A percentile compares a stretch with the other conserved stretches of the same genome.
Conservation (phyloP, 2,797 vertebrate species). For the Decapterus maruadsi region DNA sequence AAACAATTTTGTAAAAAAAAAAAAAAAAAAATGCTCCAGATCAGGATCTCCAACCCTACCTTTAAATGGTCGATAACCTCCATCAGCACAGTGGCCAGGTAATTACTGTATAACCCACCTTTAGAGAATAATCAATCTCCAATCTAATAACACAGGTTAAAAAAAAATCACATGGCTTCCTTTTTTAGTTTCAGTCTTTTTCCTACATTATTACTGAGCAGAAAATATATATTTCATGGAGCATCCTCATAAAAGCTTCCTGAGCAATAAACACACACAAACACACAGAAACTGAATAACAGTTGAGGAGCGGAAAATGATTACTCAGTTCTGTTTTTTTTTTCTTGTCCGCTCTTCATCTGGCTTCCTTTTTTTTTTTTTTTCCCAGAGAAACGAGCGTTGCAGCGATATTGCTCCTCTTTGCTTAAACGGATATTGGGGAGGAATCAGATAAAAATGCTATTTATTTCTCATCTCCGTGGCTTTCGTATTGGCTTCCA, state of each 20-base stretch:
- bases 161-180: slow-evolving; percentile 1
- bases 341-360: slow-evolving; percentile 34
- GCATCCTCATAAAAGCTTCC: slow-evolving; percentile 47
- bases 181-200: slow-evolving; percentile 4
- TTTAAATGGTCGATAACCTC: not conserved
- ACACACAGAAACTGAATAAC: slow-evolving; percentile 42
- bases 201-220: slow-evolving; percentile 4
- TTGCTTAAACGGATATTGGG: slow-evolving; percentile 60
- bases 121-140: slow-evolving; percentile 6
- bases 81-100: not conserved
- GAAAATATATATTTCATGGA: slow-evolving; percentile 31
- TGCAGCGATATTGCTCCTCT: slow-evolving; percentile 46
- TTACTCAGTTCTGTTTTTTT: slow-evolving; percentile 49
- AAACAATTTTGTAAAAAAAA: no score
- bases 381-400: slow-evolving; percentile 3
- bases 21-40: no score
- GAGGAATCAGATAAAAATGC: slow-evolving; percentile 71
- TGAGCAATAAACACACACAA: slow-evolving; percentile 42
- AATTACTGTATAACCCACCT: not conserved
- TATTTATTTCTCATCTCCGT: slow-evolving; percentile 73
- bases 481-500: slow-evolving; percentile 28
- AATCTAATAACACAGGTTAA: slow-evolving; percentile 9
- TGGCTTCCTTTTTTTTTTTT: slow-evolving; percentile 33
- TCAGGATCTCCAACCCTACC: no score
- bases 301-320: slow-evolving; percentile 58